Evolutionary conservation across 2,888 invertebrate genomes (phyloP).

Genomic region (Drosophila macrothrix): DNA sequence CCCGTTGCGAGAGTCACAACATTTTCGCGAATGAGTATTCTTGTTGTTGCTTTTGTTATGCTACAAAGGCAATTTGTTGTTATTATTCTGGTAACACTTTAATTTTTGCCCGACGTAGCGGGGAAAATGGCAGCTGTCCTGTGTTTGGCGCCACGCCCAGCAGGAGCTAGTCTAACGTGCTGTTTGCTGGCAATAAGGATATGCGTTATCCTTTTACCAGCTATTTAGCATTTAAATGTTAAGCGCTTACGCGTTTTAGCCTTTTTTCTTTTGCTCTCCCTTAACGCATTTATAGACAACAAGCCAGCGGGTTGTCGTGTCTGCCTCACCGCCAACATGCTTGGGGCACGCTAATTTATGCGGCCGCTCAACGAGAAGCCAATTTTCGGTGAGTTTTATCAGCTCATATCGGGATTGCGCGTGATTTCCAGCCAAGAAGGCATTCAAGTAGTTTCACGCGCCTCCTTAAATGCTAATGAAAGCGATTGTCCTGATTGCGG

Average conservation of each 20-base stretch:
- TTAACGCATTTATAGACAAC: constrained; percentile 11
- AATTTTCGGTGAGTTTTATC: constrained; percentile 62
- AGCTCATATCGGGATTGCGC: constrained; percentile 52
- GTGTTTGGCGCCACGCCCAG: constrained; percentile 41
- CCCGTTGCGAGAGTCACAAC: constrained; percentile 72
- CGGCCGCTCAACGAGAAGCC: constrained; percentile 61
- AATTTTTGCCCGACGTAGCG: constrained; percentile 55
- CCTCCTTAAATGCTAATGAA: constrained; percentile 48
- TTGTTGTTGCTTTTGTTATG: constrained; percentile 19
- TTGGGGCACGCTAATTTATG: constrained; percentile 43
- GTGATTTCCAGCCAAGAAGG: constrained; percentile 24
- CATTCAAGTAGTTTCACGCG: constrained; percentile 49
- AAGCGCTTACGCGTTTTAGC: constrained; percentile 61
- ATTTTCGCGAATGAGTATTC: constrained; percentile 52
- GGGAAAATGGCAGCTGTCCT: constrained; percentile 33
- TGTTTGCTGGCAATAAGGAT: constrained; percentile 70
- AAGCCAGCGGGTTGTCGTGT: constrained; percentile 40
- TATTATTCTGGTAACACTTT: constrained; percentile 80
- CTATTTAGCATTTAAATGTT: constrained; percentile 81
- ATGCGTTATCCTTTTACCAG: constrained; percentile 80
- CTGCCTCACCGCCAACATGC: constrained; percentile 5
- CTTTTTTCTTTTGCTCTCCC: constrained; percentile 13
- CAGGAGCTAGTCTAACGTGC: constrained; percentile 52
- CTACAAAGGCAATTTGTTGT: constrained; percentile 70
- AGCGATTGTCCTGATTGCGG: constrained; percentile 34